Conservation (phyloP, 2,888 invertebrate species). For the Rugalucina vietnamica region DNA sequence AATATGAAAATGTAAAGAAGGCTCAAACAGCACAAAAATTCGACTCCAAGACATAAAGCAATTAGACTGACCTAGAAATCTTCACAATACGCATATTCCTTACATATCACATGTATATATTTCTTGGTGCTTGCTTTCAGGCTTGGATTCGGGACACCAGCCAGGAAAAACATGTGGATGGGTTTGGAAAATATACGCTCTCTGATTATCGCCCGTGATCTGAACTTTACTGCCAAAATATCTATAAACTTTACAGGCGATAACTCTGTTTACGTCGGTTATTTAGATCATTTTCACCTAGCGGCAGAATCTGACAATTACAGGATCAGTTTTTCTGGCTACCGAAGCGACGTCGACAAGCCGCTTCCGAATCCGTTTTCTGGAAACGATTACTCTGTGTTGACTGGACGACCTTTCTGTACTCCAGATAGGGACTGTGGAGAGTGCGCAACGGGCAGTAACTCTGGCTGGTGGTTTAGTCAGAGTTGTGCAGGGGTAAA, state of each 20-base stretch:
- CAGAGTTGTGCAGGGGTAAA: background rate
- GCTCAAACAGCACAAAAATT: too few relatives aligned
- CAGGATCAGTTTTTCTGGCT: background rate
- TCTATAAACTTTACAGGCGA: background rate
- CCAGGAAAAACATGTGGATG: background rate
- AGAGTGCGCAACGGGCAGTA: background rate
- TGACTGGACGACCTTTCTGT: background rate
- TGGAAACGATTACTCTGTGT: background rate
- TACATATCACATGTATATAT: too few relatives aligned
- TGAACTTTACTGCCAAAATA: background rate
- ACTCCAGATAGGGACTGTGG: background rate
- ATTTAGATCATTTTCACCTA: background rate
- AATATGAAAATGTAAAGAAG: too few relatives aligned
- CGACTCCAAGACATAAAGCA: too few relatives aligned
- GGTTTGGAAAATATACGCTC: background rate
- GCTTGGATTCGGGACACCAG: background rate
- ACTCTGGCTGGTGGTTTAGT: conserved; percentile 9
- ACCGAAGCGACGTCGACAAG: background rate
- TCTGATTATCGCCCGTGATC: background rate
- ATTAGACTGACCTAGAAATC: too few relatives aligned
- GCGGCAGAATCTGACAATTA: background rate
- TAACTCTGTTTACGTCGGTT: background rate
- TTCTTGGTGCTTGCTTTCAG: too few relatives aligned
- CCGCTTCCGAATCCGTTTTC: background rate
- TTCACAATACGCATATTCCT: too few relatives aligned